Percentiles rank a stretch among this genome's conserved stretches.
These are phyloP conservation scores for Myoxocephalus aenaeus DNA, from an alignment of 2,797 vertebrate species.

Conservation along the genomic window DNA sequence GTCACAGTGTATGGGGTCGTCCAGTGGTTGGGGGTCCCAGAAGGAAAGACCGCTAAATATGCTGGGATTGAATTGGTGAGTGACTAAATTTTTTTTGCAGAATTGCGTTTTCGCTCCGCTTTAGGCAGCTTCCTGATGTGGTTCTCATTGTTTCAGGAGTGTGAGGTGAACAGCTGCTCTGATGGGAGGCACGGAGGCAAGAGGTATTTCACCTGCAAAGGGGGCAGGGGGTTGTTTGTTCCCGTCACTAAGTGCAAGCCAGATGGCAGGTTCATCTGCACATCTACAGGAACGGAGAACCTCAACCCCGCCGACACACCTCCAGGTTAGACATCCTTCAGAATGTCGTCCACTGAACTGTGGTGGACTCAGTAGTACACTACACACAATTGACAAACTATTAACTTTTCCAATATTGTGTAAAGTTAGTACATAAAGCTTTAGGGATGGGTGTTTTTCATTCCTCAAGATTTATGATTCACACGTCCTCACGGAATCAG, in stretches of 20 bases:
- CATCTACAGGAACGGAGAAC: slow-evolving; percentile 26
- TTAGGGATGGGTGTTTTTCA: background rate
- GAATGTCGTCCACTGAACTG: background rate
- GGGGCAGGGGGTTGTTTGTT: slow-evolving; percentile 79
- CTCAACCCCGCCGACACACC: slow-evolving; percentile 17
- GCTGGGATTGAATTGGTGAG: slow-evolving; percentile 85
- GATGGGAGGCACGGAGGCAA: slow-evolving; percentile 73
- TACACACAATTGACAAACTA: background rate
- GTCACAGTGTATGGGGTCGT: slow-evolving; percentile 81
- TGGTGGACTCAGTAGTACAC: background rate
- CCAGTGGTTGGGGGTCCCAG: slow-evolving; percentile 80
- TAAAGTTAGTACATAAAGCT: background rate
- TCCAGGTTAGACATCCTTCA: slow-evolving; percentile 65
- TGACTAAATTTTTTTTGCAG: background rate
- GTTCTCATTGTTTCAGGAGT: slow-evolving; percentile 72
- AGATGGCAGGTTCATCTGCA: slow-evolving; percentile 76
- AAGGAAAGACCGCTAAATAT: slow-evolving; percentile 71
- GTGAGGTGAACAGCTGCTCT: slow-evolving; percentile 74
- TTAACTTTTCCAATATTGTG: slow-evolving; percentile 1
- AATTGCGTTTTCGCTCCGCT: background rate
- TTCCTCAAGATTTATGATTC: background rate
- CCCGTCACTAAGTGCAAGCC: slow-evolving; percentile 80
- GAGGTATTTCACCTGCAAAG: slow-evolving; percentile 81
- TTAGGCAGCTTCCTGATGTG: background rate
- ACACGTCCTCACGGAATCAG: background rate